Conservation (phyloP, 2,797 vertebrate species). For the Scolopax bukidnonensis region DNA sequence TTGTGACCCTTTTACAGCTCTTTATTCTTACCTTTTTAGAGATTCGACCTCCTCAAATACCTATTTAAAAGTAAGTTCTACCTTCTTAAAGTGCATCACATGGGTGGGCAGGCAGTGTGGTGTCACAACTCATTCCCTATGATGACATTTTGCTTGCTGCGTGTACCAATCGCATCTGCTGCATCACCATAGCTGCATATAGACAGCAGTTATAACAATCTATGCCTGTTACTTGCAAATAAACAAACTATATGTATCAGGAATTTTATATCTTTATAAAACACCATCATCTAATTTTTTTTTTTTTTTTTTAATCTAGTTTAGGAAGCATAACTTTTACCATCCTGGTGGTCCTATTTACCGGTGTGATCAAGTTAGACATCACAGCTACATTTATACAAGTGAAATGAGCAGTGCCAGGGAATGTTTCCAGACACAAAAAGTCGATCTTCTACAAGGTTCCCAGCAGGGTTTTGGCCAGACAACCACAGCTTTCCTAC, state of each 20-base stretch:
- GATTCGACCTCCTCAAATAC: too few relatives aligned
- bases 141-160: background rate
- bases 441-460: background rate
- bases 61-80: too few relatives aligned
- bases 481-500: background rate
- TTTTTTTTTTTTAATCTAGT: background rate
- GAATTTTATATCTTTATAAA: background rate
- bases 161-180: accelerated
- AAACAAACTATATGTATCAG: background rate
- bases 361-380: background rate
- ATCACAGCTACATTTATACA: background rate
- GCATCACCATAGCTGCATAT: background rate
- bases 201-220: background rate
- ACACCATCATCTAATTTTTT: background rate
- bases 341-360: background rate
- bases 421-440: background rate
- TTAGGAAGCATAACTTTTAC: background rate
- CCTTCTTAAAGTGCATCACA: too few relatives aligned
- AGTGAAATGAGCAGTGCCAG: background rate
- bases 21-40: too few relatives aligned
- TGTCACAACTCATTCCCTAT: background rate
- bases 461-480: background rate
- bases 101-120: background rate
- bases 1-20: too few relatives aligned
- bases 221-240: background rate